Evolutionary conservation across 2,888 invertebrate genomes (phyloP).

Genomic region (Mythimna ferrago): DNA sequence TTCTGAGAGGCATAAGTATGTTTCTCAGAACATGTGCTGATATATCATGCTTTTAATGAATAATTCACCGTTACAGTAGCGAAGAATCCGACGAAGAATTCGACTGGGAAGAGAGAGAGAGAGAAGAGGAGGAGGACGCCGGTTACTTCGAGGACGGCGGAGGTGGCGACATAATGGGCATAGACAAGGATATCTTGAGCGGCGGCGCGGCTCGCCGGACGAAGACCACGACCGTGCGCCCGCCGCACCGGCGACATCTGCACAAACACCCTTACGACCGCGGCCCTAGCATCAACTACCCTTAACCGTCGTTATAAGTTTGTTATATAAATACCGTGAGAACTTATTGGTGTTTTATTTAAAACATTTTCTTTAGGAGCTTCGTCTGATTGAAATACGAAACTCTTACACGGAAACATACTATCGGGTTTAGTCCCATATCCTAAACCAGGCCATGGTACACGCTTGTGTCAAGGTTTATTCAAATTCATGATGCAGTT

Average conservation of each 20-base stretch:
- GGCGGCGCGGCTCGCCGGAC: constrained; percentile 57
- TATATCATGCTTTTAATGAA: not conserved
- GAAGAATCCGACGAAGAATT: constrained; percentile 78
- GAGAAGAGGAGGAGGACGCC: constrained; percentile 73
- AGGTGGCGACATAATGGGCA: constrained; percentile 81
- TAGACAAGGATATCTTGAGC: constrained; percentile 77
- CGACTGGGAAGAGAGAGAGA: constrained; percentile 66
- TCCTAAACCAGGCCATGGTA: not conserved
- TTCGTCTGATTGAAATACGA: not conserved
- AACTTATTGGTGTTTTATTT: constrained; percentile 40
- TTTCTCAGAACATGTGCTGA: not conserved
- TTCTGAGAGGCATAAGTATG: not conserved
- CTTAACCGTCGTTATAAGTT: constrained; percentile 47
- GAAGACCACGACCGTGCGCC: constrained; percentile 70
- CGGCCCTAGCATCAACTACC: constrained; percentile 75
- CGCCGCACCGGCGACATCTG: constrained; percentile 87
- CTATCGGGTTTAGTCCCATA: not conserved
- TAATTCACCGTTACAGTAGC: constrained; percentile 23
- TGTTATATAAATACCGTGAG: constrained; percentile 45
- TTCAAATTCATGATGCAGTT: not conserved
- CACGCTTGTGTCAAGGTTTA: not conserved
- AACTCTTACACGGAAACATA: no score
- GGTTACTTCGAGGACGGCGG: constrained; percentile 80
- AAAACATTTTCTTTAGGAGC: not conserved
- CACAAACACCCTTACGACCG: constrained; percentile 89